Percentiles rank a stretch among this genome's conserved stretches.
Conservation (phyloP, 2,797 vertebrate genomes). For the Arctocebus calabarensis region DNA sequence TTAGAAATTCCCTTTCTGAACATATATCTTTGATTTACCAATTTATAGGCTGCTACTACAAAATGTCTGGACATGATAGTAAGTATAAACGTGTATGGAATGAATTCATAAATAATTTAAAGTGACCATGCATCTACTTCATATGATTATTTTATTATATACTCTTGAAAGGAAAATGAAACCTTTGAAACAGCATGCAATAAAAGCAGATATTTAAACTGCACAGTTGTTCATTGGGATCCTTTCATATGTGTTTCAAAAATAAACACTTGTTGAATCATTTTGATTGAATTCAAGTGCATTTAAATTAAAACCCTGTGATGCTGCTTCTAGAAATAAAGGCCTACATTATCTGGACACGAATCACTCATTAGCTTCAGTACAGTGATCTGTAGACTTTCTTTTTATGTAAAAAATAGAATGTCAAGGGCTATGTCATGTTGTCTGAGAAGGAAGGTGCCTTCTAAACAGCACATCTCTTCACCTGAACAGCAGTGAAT, state of each 20-base stretch:
- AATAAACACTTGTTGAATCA: not conserved
- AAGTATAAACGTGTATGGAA: not conserved
- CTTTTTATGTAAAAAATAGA: not conserved
- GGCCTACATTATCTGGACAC: not conserved
- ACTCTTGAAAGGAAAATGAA: not conserved
- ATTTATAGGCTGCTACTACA: not conserved
- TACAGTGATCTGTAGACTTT: not conserved
- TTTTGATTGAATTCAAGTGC: slow-evolving; percentile 9
- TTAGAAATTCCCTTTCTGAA: not conserved
- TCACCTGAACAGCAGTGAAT: not conserved
- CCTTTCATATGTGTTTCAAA: slow-evolving; percentile 33
- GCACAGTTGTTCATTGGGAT: not conserved
- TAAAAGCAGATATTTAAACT: not conserved
- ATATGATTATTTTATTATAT: slow-evolving; percentile 1
- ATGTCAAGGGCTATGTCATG: not conserved
- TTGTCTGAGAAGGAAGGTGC: not conserved
- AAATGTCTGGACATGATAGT: not conserved
- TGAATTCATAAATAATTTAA: not conserved
- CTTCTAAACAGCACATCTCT: not conserved
- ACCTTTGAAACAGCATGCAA: not conserved
- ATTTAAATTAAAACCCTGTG: not conserved
- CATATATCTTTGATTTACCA: not conserved
- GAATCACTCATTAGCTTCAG: not conserved
- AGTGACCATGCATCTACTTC: not conserved
- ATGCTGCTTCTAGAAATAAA: not conserved